phyloP scores from a whole-genome alignment of 2,797 vertebrate species.

The Acestrorhynchus altus region DNA sequence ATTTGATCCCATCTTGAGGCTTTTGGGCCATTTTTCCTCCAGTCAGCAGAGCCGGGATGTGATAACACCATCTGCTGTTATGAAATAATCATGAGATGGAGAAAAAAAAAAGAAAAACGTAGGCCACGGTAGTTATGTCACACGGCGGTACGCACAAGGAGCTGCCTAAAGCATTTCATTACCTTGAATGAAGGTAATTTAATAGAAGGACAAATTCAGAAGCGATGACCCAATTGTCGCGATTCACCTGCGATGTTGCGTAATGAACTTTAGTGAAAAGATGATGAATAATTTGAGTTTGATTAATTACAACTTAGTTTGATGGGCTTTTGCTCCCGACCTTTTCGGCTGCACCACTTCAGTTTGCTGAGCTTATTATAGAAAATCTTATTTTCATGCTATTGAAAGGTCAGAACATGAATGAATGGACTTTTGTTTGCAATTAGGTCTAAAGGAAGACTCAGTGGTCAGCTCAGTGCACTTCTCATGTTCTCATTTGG shows the following conservation, averaged over 20 bases:
- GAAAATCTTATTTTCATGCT: neutral
- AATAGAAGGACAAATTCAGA: neutral
- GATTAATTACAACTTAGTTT: neutral
- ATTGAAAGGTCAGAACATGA: neutral
- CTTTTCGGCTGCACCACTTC: neutral
- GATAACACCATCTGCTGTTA: neutral
- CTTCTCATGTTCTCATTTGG: neutral
- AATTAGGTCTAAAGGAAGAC: neutral
- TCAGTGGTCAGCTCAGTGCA: neutral
- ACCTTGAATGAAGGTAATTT: constrained; percentile 9
- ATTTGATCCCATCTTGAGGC: neutral
- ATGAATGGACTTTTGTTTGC: neutral
- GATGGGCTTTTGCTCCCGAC: neutral
- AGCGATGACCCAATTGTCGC: neutral
- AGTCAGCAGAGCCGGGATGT: neutral
- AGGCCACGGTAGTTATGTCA: neutral
- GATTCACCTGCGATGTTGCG: neutral
- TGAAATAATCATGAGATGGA: neutral
- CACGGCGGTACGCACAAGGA: neutral
- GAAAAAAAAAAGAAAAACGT: neutral
- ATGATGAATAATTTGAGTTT: neutral
- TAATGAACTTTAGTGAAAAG: constrained; percentile 4
- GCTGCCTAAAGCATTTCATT: constrained; percentile 4
- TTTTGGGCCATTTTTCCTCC: neutral
- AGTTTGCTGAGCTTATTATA: neutral